phyloP scores from a whole-genome alignment of 2,888 invertebrate species.

The Brachyopa scutellaris region DNA sequence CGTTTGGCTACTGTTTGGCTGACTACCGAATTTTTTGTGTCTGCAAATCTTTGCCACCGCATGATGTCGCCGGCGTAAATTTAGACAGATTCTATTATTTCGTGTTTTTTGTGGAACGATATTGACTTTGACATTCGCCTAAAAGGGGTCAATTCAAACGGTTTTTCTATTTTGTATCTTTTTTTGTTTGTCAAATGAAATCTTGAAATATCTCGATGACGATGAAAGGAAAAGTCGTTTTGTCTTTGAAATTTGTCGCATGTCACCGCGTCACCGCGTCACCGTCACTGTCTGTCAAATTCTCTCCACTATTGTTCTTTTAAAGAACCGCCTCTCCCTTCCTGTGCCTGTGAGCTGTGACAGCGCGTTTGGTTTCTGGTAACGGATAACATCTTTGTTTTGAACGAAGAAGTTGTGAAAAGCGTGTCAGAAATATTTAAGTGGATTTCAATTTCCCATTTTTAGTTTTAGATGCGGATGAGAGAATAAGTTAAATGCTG shows the following conservation, averaged over 20 bases:
- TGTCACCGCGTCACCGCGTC: neutral
- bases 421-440: constrained; percentile 52
- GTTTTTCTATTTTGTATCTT: neutral
- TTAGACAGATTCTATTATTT: neutral
- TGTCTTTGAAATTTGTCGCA: constrained; percentile 41
- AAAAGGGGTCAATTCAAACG: constrained; percentile 50
- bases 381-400: constrained; percentile 33
- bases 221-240: constrained; percentile 41
- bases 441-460: constrained; percentile 51
- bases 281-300: constrained; percentile 12
- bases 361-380: neutral
- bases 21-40: constrained; percentile 29
- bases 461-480: constrained; percentile 36
- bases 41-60: neutral
- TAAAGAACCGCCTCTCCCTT: too few species aligned
- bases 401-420: neutral
- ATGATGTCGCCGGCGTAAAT: constrained; percentile 23
- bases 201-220: neutral
- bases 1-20: constrained; percentile 45
- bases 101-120: too few species aligned
- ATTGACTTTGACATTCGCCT: constrained; percentile 34
- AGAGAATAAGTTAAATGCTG: constrained; percentile 14
- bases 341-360: too few species aligned
- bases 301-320: constrained; percentile 24
- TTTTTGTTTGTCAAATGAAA: neutral